phyloP scores from a whole-genome alignment of 35 echinoderm and acorn worm genomes.

The Heliocidaris erythrogramma region DNA sequence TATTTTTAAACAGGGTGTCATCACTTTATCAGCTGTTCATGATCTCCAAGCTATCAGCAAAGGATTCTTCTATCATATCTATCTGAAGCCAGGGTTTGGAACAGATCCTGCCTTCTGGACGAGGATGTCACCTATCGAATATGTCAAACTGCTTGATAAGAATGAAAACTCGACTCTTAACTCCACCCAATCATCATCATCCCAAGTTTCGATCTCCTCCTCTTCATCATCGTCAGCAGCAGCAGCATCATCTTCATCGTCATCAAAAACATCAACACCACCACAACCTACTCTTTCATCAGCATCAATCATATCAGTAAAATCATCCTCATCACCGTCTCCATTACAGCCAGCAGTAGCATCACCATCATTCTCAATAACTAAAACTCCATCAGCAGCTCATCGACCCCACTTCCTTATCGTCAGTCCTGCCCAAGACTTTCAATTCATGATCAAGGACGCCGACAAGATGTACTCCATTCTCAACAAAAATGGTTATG shows the following conservation, averaged over 20 bases:
- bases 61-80: background rate
- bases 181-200: background rate
- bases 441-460: slow-evolving; percentile 37
- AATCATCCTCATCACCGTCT: background rate
- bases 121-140: slow-evolving; percentile 11
- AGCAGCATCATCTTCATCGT: background rate
- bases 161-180: background rate
- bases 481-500: background rate
- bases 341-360: background rate
- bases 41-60: background rate
- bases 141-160: background rate
- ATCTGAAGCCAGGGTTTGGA: slow-evolving; percentile 30
- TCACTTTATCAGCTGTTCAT: slow-evolving; percentile 48
- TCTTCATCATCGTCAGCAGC: no score
- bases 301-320: background rate
- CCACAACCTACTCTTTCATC: background rate
- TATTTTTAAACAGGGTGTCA: slow-evolving; percentile 41
- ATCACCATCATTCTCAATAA: background rate
- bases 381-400: background rate
- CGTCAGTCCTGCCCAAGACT: slow-evolving; percentile 36
- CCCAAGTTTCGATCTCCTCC: no score
- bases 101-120: background rate
- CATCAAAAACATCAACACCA: background rate
- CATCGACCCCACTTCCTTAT: slow-evolving; percentile 34
- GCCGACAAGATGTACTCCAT: background rate